Evolutionary conservation across 2,797 vertebrate genomes (phyloP).

Genomic region (Dallia pectoralis): DNA sequence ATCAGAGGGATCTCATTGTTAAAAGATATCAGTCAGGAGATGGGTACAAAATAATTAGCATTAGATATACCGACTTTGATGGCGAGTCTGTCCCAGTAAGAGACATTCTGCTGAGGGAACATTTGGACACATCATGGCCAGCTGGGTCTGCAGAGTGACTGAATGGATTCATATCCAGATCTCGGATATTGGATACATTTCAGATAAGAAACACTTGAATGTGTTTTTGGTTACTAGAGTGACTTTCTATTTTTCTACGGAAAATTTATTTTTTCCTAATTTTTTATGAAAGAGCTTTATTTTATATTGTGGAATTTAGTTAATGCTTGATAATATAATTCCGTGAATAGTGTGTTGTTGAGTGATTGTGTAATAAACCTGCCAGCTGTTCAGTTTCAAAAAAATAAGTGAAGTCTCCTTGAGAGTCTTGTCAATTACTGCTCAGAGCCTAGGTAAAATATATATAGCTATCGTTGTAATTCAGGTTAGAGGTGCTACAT

Average conservation of each 20-base stretch:
- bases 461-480: neutral
- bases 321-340: neutral
- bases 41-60: too few species aligned
- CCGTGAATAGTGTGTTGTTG: neutral
- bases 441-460: conserved; percentile 3
- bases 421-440: conserved; percentile 3
- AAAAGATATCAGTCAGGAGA: too few species aligned
- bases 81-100: neutral
- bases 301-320: too few species aligned
- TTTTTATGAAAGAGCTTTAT: neutral
- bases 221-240: neutral
- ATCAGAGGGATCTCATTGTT: too few species aligned
- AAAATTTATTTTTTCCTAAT: conserved; percentile 1
- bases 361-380: neutral
- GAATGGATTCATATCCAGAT: neutral
- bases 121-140: neutral
- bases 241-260: neutral
- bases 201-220: neutral
- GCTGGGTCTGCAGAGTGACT: neutral
- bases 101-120: neutral
- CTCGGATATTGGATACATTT: neutral
- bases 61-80: neutral
- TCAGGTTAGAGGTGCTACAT: conserved; percentile 1
- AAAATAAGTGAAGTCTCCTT: neutral
- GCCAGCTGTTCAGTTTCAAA: neutral